Evolutionary conservation across 2,113 vertebrate species (phyloP).

Genomic region (Apus apus): DNA sequence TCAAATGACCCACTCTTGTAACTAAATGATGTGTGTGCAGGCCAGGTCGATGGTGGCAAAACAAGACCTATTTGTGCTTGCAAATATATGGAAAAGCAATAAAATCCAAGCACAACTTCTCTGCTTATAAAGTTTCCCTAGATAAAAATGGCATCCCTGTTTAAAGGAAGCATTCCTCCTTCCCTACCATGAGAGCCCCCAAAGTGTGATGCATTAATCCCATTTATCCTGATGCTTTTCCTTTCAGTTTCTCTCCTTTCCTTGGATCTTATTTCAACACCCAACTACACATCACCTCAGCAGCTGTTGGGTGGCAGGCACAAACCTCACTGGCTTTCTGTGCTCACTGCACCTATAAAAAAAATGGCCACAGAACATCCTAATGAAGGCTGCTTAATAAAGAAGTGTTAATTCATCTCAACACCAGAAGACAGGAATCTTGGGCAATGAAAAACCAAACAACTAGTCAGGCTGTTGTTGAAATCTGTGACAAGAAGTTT

Average conservation of each 20-base stretch:
- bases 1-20: not conserved
- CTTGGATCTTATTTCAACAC: not conserved
- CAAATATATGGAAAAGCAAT: not conserved
- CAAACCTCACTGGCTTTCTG: not conserved
- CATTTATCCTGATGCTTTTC: not conserved
- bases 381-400: not conserved
- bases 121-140: not conserved
- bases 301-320: not conserved
- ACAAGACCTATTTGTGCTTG: not conserved
- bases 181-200: not conserved
- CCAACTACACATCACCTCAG: not conserved
- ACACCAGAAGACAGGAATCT: fast-evolving
- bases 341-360: not conserved
- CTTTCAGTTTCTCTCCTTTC: not conserved
- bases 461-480: not conserved
- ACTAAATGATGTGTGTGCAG: not conserved
- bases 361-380: not conserved
- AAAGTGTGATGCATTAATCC: not conserved
- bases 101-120: not conserved
- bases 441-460: not conserved
- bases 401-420: not conserved
- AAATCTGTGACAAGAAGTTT: not conserved
- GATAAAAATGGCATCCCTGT: not conserved
- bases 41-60: not conserved
- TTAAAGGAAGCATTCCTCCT: not conserved